Conservation (phyloP, 2,113 vertebrate genomes). For the Toxotes chatareus region DNA sequence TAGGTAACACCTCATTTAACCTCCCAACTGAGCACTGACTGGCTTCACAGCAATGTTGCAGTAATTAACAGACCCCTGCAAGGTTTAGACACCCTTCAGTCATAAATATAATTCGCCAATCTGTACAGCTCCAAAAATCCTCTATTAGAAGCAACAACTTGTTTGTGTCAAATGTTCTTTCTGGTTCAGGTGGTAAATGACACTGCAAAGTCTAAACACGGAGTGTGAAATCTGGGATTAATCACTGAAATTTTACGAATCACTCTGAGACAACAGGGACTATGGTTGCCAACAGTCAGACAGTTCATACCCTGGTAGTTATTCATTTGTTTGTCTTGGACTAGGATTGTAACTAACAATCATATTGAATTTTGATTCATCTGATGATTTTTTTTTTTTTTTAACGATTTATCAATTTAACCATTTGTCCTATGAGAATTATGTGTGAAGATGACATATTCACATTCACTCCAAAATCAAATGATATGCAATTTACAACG, state of each 20-base stretch:
- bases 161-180: not conserved
- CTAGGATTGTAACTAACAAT: not conserved
- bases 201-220: slow-evolving; percentile 23
- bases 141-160: slow-evolving; percentile 42
- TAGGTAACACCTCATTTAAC: slow-evolving; percentile 63
- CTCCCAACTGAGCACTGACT: slow-evolving; percentile 34
- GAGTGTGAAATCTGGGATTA: slow-evolving; percentile 29
- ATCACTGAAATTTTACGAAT: slow-evolving; percentile 1
- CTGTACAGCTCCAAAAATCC: slow-evolving; percentile 31
- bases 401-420: too few relatives aligned
- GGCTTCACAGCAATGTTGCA: slow-evolving; percentile 51
- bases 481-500: not conserved
- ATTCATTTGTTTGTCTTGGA: not conserved
- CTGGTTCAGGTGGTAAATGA: slow-evolving; percentile 17
- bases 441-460: too few relatives aligned
- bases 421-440: too few relatives aligned
- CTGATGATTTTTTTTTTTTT: too few relatives aligned
- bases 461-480: not conserved
- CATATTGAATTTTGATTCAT: too few relatives aligned
- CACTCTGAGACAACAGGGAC: not conserved
- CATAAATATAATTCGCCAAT: slow-evolving; percentile 36
- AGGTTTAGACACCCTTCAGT: slow-evolving; percentile 49
- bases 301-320: not conserved
- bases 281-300: not conserved
- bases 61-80: slow-evolving; percentile 55